Percentiles rank a stretch among this genome's conserved stretches.
phyloP scores from a whole-genome alignment of 1,140 invertebrate species.

The Temnothorax nylanderi region DNA sequence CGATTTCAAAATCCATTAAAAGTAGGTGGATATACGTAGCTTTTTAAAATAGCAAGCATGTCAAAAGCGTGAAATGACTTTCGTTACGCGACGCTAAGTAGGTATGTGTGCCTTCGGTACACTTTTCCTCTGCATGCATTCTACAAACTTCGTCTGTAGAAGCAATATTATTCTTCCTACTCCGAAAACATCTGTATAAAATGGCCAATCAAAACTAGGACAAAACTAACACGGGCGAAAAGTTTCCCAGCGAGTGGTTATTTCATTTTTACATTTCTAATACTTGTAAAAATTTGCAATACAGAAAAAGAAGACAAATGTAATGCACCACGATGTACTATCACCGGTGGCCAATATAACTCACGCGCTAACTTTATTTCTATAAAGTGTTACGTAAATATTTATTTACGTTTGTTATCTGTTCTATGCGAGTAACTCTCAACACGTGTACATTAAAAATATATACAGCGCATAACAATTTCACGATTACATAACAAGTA shows the following conservation, averaged over 20 bases:
- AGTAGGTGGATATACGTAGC: background rate
- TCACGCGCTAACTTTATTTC: conserved; percentile 12
- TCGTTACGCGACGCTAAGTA: conserved; percentile 39
- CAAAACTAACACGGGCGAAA: conserved; percentile 12
- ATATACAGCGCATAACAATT: background rate
- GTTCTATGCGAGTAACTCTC: background rate
- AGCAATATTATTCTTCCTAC: conserved; percentile 39
- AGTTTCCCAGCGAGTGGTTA: background rate
- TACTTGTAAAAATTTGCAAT: conserved; percentile 23
- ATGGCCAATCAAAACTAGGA: conserved; percentile 27
- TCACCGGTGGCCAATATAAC: conserved; percentile 1
- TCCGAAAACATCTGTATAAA: conserved; percentile 33
- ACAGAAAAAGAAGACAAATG: background rate
- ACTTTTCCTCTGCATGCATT: conserved; percentile 28
- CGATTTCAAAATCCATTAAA: background rate
- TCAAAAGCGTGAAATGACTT: conserved; percentile 39
- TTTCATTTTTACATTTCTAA: conserved; percentile 20
- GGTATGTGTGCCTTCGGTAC: conserved; percentile 41
- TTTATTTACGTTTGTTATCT: background rate
- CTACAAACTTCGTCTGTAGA: conserved; percentile 15
- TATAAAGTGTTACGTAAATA: conserved; percentile 13
- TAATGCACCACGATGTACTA: background rate
- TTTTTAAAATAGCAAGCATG: background rate
- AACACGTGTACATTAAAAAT: background rate
- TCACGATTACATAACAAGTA: background rate